Evolutionary conservation across 2,888 invertebrate genomes (phyloP), one percentile per base, ranked within the genome.

Genomic region (Molanna angustata): DNA sequence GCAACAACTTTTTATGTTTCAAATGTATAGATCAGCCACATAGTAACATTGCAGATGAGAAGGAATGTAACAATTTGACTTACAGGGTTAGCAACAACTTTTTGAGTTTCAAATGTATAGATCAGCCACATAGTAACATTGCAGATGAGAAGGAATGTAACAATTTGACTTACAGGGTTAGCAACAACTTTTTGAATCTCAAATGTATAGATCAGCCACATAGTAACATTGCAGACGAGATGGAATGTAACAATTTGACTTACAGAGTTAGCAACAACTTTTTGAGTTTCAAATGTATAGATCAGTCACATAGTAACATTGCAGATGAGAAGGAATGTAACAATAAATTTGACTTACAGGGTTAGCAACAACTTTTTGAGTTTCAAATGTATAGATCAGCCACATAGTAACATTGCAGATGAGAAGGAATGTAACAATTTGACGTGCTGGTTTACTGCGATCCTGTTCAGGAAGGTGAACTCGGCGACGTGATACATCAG

Each of bases 371-470:
- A 94, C 93, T 74, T 94, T 94, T 73, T 93, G 92, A 62, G 90
- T 90, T 74, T 95, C 94, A 67, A 96, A 94, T 33, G 94, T 94
- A 73, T 94, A 93, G 65, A 95, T 91, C 61, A 94, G 87, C 89
- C 95, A 96, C 88, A 96, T 90, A 63, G 95, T 94, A 62, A 96
- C 88, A 72, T 96, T 96, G 74, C 92, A 92, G 68, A 96, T 94
- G 56, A 96, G 82, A 57, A 96, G 79, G 79, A 96, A 95, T 57
- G 95, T 96, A 59, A 97, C 94, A 56, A 94, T 88, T 70, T 96
- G 95, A 54, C 96, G 85, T 1, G 94, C 96, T 1, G 95, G 95
- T 76, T 96, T 96, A 70, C 90, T 90, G 63, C 90, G 85, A 69
- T 94, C 94, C 68, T 95, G 94, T 67, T 94, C 93, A 0, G 93